Percentiles rank a stretch among this genome's conserved stretches.
These are phyloP conservation scores for Sebastes steindachneri DNA, from an alignment of 2,797 vertebrate genomes.

Conservation along the genomic window DNA sequence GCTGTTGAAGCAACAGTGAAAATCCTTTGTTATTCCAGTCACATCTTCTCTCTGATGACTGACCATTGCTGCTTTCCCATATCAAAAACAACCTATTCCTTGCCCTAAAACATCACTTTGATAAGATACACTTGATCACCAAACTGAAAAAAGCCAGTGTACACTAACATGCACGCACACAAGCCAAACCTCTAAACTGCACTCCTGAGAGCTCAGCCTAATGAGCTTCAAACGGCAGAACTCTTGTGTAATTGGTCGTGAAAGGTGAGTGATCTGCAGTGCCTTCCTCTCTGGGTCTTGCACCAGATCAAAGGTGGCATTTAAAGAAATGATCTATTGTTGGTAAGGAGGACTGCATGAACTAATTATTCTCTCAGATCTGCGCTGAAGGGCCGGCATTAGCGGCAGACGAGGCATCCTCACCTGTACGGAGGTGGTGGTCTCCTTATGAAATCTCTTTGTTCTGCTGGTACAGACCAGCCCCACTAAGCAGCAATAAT, in stretches of 20 bases:
- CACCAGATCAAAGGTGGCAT: slow-evolving; percentile 39
- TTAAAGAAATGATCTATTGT: slow-evolving; percentile 9
- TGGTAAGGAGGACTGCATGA: slow-evolving; percentile 8
- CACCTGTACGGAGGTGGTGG: background rate
- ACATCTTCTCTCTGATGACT: background rate
- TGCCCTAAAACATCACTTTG: background rate
- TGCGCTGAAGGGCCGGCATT: background rate
- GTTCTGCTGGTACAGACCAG: background rate
- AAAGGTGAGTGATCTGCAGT: background rate
- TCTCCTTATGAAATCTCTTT: background rate
- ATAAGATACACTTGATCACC: background rate
- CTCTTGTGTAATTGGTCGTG: background rate
- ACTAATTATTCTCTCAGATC: slow-evolving; percentile 52
- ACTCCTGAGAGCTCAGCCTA: background rate
- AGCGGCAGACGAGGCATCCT: background rate
- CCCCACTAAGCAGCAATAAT: background rate
- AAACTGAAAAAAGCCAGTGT: background rate
- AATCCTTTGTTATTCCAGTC: too few relatives aligned
- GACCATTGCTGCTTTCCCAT: background rate
- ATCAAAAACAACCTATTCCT: background rate
- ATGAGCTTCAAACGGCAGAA: slow-evolving; percentile 2
- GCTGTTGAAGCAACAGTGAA: too few relatives aligned
- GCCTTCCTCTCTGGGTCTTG: background rate
- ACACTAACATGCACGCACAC: background rate
- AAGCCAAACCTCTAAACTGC: background rate